Evolutionary conservation across 2,888 invertebrate species (phyloP).

Genomic region (Chrysolina oricalcia): DNA sequence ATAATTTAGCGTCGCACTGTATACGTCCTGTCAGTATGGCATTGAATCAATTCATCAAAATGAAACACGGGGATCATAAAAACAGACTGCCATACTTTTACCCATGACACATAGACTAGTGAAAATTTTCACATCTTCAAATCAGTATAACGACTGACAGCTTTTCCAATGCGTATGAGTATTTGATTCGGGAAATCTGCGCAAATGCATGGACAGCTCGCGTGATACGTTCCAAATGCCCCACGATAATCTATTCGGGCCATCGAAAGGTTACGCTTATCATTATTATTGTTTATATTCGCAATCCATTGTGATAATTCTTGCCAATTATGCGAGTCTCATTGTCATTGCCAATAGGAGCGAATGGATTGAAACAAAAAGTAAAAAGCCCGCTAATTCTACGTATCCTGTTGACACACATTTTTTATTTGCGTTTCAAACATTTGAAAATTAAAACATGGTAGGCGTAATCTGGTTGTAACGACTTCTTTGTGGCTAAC

Average conservation of each 20-base stretch:
- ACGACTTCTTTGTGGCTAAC: slow-evolving; percentile 27
- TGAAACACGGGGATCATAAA: too few species aligned
- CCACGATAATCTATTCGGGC: background rate
- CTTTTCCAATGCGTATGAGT: too few species aligned
- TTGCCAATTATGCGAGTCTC: background rate
- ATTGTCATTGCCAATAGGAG: background rate
- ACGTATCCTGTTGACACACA: slow-evolving; percentile 29
- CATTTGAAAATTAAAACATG: slow-evolving; percentile 29
- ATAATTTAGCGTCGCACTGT: too few species aligned
- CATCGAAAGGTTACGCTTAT: background rate
- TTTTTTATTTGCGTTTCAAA: slow-evolving; percentile 17
- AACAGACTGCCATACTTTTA: too few species aligned
- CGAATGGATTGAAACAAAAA: slow-evolving; percentile 18
- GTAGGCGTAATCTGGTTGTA: slow-evolving; percentile 34
- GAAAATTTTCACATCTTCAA: too few species aligned
- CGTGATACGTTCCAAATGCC: background rate
- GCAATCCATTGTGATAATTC: background rate
- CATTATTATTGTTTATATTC: background rate
- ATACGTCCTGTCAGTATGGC: too few species aligned
- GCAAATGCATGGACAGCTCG: background rate
- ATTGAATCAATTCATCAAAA: too few species aligned
- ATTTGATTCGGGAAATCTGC: too few species aligned
- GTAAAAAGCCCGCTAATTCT: background rate
- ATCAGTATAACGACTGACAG: background rate
- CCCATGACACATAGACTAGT: too few species aligned